Conservation (phyloP, 2,797 vertebrate species). For the Botia almorhae region DNA sequence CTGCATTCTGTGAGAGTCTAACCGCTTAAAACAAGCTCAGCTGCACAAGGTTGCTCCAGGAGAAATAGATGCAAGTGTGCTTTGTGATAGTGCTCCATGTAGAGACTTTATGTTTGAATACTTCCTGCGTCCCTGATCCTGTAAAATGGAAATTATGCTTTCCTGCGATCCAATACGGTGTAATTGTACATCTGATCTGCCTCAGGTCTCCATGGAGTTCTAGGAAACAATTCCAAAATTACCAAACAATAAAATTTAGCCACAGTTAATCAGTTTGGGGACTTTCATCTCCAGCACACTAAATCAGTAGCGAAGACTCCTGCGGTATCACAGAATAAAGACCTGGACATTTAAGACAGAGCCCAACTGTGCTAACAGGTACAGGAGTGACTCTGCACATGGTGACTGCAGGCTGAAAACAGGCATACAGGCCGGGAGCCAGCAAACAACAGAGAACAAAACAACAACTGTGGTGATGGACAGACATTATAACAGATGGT, state of each 20-base stretch:
- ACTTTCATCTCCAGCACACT: slow-evolving; percentile 36
- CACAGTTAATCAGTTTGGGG: background rate
- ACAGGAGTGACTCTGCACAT: slow-evolving; percentile 24
- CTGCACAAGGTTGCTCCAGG: slow-evolving; percentile 7
- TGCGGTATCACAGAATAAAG: slow-evolving; percentile 46
- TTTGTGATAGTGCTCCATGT: slow-evolving; percentile 7
- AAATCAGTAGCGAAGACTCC: slow-evolving; percentile 52
- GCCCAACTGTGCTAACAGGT: slow-evolving; percentile 42
- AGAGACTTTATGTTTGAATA: background rate
- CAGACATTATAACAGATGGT: slow-evolving; percentile 36
- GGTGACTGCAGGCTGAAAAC: slow-evolving; percentile 19
- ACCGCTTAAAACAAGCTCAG: slow-evolving; percentile 23
- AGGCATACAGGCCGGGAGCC: slow-evolving; percentile 11
- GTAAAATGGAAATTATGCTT: background rate
- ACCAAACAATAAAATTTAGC: background rate
- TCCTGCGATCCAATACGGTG: background rate
- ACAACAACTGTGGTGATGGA: slow-evolving; percentile 26
- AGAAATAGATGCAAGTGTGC: slow-evolving; percentile 2
- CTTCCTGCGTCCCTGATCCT: background rate
- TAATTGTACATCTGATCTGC: background rate
- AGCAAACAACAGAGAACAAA: slow-evolving; percentile 20
- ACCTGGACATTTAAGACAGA: slow-evolving; percentile 30
- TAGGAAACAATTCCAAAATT: slow-evolving; percentile 2
- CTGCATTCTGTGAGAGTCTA: background rate
- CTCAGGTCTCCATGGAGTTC: background rate